A percentile compares a stretch with the other conserved stretches of the same genome.
These are phyloP conservation scores for Poeciliopsis gracilis DNA, from an alignment of 2,797 vertebrate genomes.

Conservation along the genomic window DNA sequence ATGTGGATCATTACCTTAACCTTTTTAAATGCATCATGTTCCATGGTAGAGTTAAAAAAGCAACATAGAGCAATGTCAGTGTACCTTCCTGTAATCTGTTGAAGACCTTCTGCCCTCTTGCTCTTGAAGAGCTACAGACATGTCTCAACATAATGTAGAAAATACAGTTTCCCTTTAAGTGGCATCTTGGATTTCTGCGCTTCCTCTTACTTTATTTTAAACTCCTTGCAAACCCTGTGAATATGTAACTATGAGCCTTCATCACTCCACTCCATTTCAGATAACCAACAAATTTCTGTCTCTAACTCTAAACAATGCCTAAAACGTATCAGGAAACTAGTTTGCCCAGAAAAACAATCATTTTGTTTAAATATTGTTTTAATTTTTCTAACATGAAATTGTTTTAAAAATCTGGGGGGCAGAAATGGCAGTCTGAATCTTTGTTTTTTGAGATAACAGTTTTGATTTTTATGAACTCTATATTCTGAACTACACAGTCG, in stretches of 20 bases:
- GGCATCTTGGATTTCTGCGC: not conserved
- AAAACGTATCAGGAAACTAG: slow-evolving; percentile 27
- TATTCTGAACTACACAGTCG: not conserved
- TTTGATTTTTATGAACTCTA: not conserved
- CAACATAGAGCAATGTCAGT: not conserved
- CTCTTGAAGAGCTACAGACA: not conserved
- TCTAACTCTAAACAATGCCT: slow-evolving; percentile 21
- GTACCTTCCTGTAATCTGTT: not conserved
- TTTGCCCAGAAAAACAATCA: not conserved
- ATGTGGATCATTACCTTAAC: not conserved
- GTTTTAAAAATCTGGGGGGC: not conserved
- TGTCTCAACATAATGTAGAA: not conserved
- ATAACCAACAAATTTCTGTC: not conserved
- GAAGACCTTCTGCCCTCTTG: not conserved
- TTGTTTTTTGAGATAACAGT: not conserved
- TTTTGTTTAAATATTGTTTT: not conserved
- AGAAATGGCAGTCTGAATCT: not conserved
- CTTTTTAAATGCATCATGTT: not conserved
- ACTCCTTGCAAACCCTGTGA: not conserved
- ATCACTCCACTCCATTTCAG: not conserved
- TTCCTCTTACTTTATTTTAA: not conserved
- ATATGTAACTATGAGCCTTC: not conserved
- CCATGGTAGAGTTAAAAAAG: not conserved
- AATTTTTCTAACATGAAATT: not conserved
- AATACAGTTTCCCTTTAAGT: not conserved